Evolutionary conservation across 2,888 invertebrate species (phyloP), one percentile per base, ranked within the genome.

Genomic region (Aradus depressus): DNA sequence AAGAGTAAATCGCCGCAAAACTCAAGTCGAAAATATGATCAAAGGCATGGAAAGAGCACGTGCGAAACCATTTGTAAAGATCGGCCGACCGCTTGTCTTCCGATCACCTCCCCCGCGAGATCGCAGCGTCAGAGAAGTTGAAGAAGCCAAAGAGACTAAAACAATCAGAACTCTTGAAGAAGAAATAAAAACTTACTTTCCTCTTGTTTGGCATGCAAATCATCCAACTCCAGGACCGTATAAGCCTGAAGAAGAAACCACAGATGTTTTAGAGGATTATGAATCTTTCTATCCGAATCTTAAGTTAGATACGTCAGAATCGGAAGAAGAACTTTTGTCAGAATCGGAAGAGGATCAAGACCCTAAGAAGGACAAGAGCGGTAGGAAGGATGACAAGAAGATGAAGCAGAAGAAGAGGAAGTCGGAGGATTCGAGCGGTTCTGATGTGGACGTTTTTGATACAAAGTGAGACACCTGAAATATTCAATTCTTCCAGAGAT

Each of bases 1-100:
- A 23, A 38, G 45, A 31, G 52, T 50, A 2, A 21, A 50, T 10
- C 25, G 52, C 31, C 44, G 52, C 14, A 49, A 47, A 16, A 50
- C 48, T 1, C 38, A 52, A 16, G 28, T 55, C 32, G 45, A 50
- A 16, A 42, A 45, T 10, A 45, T 55, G 50, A 41, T 51, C 19
- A 52, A 43, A 38, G 52, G 52, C 12, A 39, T 55, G 45, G 50
- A 49, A 10, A 44, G 55, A 10, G 52, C 55, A 3, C 22, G 50
- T 32, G 55, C 52, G 41, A 44, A 45, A 14, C 55, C 55, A n/a
- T 52, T 34, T 44, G 50, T 37, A 22, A 16, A 22, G 14, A 37
- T 19, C 2, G 55, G 55, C 2, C 49, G 38, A 26, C 50, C 45
- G 4, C 21, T 55, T 3, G 44, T 52, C 25, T 52, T 38, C 39